These are phyloP conservation scores for Stegastes partitus DNA, from an alignment of 2,113 vertebrate genomes.

Conservation along the genomic window DNA sequence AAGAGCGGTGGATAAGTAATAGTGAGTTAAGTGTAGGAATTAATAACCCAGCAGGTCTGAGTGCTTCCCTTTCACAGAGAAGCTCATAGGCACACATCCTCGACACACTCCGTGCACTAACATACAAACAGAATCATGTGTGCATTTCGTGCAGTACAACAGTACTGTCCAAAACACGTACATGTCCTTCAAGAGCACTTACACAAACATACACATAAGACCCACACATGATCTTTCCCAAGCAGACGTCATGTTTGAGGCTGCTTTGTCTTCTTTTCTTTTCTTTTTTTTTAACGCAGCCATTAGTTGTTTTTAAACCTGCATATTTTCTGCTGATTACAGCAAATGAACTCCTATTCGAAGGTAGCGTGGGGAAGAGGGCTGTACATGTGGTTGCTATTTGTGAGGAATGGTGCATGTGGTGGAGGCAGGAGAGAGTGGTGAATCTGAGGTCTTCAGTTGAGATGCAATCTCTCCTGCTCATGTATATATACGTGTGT, in stretches of 20 bases:
- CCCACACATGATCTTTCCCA: constrained; percentile 58
- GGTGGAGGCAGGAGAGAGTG: constrained; percentile 85
- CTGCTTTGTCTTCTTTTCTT: constrained; percentile 63
- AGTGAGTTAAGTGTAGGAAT: constrained; percentile 51
- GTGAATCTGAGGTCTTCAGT: constrained; percentile 86
- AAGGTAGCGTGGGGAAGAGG: constrained; percentile 86
- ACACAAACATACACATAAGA: constrained; percentile 43
- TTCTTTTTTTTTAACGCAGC: constrained; percentile 71
- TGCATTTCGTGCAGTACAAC: neutral
- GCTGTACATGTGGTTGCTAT: constrained; percentile 97
- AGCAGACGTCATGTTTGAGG: constrained; percentile 58
- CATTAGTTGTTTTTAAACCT: constrained; percentile 90
- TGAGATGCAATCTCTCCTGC: constrained; percentile 88
- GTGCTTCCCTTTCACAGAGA: constrained; percentile 19
- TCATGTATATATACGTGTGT: constrained; percentile 17
- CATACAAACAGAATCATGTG: constrained; percentile 24
- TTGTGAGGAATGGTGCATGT: constrained; percentile 89
- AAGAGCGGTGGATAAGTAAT: constrained; percentile 55
- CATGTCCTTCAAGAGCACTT: constrained; percentile 29
- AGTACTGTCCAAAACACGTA: constrained; percentile 32
- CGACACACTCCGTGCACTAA: constrained; percentile 35
- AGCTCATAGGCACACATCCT: constrained; percentile 41
- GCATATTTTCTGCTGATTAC: constrained; percentile 97
- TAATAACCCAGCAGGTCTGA: constrained; percentile 40
- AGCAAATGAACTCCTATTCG: constrained; percentile 91